A percentile compares a stretch with the other conserved stretches of the same genome.
phyloP scores from a whole-genome alignment of 1,140 invertebrate species.

The Rhopalosiphum padi region DNA sequence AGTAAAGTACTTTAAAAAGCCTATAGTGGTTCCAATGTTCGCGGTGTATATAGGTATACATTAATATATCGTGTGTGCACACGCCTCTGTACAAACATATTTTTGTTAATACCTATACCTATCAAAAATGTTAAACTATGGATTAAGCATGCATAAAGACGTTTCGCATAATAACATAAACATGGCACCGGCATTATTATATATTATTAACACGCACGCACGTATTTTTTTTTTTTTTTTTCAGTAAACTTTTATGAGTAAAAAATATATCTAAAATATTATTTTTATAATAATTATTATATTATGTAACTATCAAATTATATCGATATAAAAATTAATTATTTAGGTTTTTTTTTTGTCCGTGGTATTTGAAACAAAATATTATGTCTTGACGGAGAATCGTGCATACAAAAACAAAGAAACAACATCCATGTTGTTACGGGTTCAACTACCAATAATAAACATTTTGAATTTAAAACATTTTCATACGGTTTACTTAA shows the following conservation, averaged over 20 bases:
- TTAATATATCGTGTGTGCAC: not conserved
- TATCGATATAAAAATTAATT: not conserved
- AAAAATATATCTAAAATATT: not conserved
- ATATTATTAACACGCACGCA: too few species aligned
- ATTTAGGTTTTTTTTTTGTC: not conserved
- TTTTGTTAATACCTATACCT: not conserved
- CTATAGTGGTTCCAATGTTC: not conserved
- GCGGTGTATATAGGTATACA: not conserved
- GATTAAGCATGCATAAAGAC: not conserved
- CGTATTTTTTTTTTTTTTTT: not conserved
- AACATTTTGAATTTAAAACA: not conserved
- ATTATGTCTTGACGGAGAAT: not conserved
- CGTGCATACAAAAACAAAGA: not conserved
- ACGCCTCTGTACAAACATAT: not conserved
- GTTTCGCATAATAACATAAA: not conserved
- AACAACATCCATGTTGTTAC: too few species aligned
- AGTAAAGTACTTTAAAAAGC: not conserved
- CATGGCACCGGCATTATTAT: not conserved
- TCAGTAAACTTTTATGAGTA: not conserved
- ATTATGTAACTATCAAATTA: not conserved
- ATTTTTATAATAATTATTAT: not conserved
- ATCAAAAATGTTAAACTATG: not conserved
- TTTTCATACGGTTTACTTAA: not conserved
- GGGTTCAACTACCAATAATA: not conserved
- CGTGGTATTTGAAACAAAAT: not conserved